Evolutionary conservation across 2,888 invertebrate genomes (phyloP).

Genomic region (Hirtodrosophila confusa): DNA sequence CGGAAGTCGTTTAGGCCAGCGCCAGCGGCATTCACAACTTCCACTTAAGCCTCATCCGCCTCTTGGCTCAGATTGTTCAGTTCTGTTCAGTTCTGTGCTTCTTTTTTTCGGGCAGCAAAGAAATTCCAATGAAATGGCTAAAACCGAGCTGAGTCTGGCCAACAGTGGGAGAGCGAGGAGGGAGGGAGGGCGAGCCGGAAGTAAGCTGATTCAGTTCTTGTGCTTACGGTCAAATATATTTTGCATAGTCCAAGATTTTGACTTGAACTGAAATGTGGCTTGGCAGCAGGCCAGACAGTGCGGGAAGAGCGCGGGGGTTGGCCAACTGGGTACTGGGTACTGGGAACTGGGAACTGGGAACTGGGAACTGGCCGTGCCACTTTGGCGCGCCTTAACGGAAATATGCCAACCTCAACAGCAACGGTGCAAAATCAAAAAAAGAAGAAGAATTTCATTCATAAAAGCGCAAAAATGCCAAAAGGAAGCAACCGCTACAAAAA

Average conservation of each 20-base stretch:
- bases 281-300: background rate
- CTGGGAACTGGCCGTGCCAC: slow-evolving; percentile 69
- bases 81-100: no score
- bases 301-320: slow-evolving; percentile 2
- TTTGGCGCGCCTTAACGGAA: slow-evolving; percentile 77
- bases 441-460: slow-evolving; percentile 72
- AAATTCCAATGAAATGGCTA: slow-evolving; percentile 61
- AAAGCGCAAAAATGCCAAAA: slow-evolving; percentile 75
- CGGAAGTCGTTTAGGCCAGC: slow-evolving; percentile 78
- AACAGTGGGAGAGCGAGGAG: background rate
- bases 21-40: slow-evolving; percentile 22
- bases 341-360: no score
- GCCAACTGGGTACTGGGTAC: background rate
- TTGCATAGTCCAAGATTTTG: slow-evolving; percentile 39
- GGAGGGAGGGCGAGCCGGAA: slow-evolving; percentile 32
- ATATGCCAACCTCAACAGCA: slow-evolving; percentile 69
- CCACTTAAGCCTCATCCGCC: slow-evolving; percentile 48
- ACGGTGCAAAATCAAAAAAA: slow-evolving; percentile 22
- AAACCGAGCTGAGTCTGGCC: background rate
- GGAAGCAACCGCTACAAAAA: slow-evolving; percentile 60
- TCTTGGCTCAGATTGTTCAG: background rate
- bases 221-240: slow-evolving; percentile 32
- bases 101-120: slow-evolving; percentile 11
- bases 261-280: slow-evolving; percentile 12
- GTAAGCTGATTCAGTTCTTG: slow-evolving; percentile 37